phyloP scores from a whole-genome alignment of 2,888 invertebrate genomes.

The Drosophila nigritarsus region DNA sequence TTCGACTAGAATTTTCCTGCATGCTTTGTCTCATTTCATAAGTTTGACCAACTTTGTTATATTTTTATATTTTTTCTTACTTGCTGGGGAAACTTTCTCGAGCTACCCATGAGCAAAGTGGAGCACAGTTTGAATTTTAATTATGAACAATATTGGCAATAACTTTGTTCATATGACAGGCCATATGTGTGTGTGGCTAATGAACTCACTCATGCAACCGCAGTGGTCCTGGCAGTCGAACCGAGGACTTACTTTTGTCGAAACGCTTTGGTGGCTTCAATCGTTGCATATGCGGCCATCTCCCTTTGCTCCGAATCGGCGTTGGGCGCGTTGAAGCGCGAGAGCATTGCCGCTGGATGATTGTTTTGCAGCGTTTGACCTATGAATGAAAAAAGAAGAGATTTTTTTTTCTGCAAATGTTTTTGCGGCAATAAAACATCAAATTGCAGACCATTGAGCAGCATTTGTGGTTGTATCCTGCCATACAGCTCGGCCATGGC shows the following conservation, averaged over 20 bases:
- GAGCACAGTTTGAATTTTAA: slow-evolving; percentile 47
- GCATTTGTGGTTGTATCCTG: slow-evolving; percentile 83
- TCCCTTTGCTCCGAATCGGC: slow-evolving; percentile 77
- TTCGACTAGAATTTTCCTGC: background rate
- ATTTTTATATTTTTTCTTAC: background rate
- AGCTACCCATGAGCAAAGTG: background rate
- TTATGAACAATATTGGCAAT: slow-evolving; percentile 40
- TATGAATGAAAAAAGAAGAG: slow-evolving; percentile 36
- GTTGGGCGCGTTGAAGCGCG: slow-evolving; percentile 84
- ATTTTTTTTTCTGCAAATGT: slow-evolving; percentile 20
- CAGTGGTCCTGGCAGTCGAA: slow-evolving; percentile 5
- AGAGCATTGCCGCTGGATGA: slow-evolving; percentile 84
- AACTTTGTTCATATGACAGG: slow-evolving; percentile 58
- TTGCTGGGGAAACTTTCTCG: background rate
- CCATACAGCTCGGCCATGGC: slow-evolving; percentile 84
- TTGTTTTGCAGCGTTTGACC: slow-evolving; percentile 83
- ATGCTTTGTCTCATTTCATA: background rate
- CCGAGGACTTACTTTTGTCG: slow-evolving; percentile 83
- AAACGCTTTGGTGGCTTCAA: slow-evolving; percentile 84
- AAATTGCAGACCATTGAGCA: slow-evolving; percentile 80
- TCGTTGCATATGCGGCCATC: slow-evolving; percentile 84
- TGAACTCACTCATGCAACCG: slow-evolving; percentile 31
- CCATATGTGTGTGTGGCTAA: slow-evolving; percentile 38
- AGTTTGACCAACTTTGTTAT: background rate
- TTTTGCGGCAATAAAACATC: slow-evolving; percentile 22